Evolutionary conservation across 2,113 vertebrate genomes (phyloP).

Genomic region (Plestiodon gilberti): DNA sequence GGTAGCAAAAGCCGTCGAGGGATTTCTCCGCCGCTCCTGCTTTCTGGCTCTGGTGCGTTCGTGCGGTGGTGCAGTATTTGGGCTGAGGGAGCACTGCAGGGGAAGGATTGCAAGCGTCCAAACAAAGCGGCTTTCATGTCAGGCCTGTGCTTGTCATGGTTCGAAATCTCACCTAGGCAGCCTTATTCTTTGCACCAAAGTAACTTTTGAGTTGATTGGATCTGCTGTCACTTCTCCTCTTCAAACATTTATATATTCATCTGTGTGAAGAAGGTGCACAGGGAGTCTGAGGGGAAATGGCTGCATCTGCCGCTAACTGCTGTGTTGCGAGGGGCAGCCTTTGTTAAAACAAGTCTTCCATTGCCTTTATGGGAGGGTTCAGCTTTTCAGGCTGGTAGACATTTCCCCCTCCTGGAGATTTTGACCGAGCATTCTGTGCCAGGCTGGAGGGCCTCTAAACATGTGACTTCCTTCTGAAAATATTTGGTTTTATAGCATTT

Average conservation of each 20-base stretch:
- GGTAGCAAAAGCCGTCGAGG: background rate
- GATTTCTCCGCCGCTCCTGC: background rate
- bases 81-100: conserved; percentile 65
- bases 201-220: background rate
- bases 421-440: too few species aligned
- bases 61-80: conserved; percentile 69
- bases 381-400: background rate
- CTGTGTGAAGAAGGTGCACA: conserved; percentile 34
- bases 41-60: conserved; percentile 48
- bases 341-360: background rate
- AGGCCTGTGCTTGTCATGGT: background rate
- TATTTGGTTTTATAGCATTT: background rate
- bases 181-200: background rate
- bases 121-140: background rate
- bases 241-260: background rate
- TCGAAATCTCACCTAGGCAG: background rate
- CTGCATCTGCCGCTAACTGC: conserved; percentile 22
- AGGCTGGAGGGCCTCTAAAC: background rate
- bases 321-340: background rate
- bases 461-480: background rate
- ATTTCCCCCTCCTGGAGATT: background rate
- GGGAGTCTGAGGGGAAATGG: conserved; percentile 49
- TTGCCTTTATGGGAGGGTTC: background rate
- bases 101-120: conserved; percentile 33
- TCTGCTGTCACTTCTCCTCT: background rate